Base-by-base conservation (phyloP, 2,113 vertebrate species). In the Pomatorhinus ruficollis region DNA sequence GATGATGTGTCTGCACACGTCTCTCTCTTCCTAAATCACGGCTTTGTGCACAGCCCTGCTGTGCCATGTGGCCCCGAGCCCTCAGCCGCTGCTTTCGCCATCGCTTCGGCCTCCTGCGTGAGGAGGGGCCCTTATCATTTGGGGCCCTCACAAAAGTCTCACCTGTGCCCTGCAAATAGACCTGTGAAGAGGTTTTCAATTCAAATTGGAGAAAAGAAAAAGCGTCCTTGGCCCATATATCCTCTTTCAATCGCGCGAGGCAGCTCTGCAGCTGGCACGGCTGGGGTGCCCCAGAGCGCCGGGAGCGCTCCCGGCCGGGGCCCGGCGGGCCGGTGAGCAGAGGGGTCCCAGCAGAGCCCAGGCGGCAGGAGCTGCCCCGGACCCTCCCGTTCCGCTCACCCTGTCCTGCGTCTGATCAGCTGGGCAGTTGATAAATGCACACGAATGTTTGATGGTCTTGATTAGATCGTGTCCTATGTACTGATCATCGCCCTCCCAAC, bases 81-180 rank as follows among this genome's bases (percentile, higher is more conserved):
- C 3, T 0, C 8, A 8, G 22, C 11, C 6, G 0, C 27, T 0
- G 0, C 17, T 23, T 42, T 13, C n/a, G 2, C 11, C 10, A 1
- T 15, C 0, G 0, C 53, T 22, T 28, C 6, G 28, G 28, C 12
- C 31, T 61, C 33, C 40, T 47, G 13, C 17, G 0, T 4, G 31
- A 9, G 45, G 45, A 45, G 45, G 20, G 45, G 20, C 45, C 45
- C 20, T 45, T 28, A 23, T n/a, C 21, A 3, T 30, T 9, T 14
- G 16, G 28, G 3, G 10, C 3, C 14, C 23, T 24, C 17, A 10
- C 8, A 9, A 40, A 79, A 64, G 10, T 8, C 40, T 27, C 53
- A 16, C 24, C 35, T 21, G 7, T n/a, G 20, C 35, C 16, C 50
- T 37, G n/a, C 9, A 74, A 64, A 44, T 1, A 90, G 20, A 12